phyloP scores from a whole-genome alignment of 2,888 invertebrate species.

The Opisthograptis luteolata region DNA sequence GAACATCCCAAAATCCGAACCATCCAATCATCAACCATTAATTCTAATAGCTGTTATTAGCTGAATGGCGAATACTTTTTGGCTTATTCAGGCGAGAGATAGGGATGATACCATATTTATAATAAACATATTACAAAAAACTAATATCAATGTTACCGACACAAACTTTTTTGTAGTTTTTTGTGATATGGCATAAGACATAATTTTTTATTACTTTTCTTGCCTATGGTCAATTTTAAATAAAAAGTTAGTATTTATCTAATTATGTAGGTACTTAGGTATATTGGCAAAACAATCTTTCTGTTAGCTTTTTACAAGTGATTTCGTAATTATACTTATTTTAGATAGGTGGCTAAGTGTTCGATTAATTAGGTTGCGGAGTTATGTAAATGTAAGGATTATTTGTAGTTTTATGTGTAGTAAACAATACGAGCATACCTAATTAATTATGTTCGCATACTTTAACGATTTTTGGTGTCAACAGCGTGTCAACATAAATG shows the following conservation, averaged over 20 bases:
- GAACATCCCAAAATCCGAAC: conserved; percentile 2
- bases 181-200: conserved; percentile 23
- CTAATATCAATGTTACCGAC: conserved; percentile 1
- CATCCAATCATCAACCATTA: conserved; percentile 3
- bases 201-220: conserved; percentile 2
- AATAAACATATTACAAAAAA: conserved; percentile 5
- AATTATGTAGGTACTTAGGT: background rate
- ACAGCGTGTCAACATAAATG: no score
- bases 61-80: conserved; percentile 5
- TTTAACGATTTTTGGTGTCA: no score
- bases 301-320: conserved; percentile 2
- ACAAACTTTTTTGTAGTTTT: conserved; percentile 2
- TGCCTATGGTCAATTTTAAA: background rate
- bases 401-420: no score
- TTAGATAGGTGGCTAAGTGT: background rate
- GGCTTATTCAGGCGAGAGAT: conserved; percentile 22
- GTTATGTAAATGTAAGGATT: no score
- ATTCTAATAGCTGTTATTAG: background rate
- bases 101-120: conserved; percentile 24
- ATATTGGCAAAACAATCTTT: conserved; percentile 12
- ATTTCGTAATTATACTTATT: background rate
- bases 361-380: no score
- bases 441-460: no score
- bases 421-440: no score
- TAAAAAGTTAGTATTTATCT: no score